Percentiles rank a stretch among this genome's conserved stretches.
phyloP scores from a whole-genome alignment of 2,888 invertebrate species.

The Agonopterix subpropinquella region DNA sequence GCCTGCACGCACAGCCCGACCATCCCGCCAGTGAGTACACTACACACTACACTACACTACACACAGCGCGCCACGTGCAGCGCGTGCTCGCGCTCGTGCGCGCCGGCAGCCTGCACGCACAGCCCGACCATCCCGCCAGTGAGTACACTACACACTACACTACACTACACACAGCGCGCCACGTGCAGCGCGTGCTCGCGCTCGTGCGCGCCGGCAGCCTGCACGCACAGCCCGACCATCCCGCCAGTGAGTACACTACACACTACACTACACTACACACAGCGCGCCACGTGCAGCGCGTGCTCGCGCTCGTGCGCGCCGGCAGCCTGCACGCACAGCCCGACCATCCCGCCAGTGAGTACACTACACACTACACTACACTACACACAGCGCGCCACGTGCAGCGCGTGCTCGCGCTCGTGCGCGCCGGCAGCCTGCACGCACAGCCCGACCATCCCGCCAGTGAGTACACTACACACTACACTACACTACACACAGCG shows the following conservation, averaged over 20 bases:
- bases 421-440: conserved; percentile 78
- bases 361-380: no score
- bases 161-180: no score
- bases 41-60: no score
- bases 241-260: conserved; percentile 17
- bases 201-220: conserved; percentile 78
- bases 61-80: conserved; percentile 80
- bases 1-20: conserved; percentile 71
- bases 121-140: conserved; percentile 20
- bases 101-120: conserved; percentile 78
- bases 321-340: conserved; percentile 74
- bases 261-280: no score
- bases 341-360: conserved; percentile 16
- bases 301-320: conserved; percentile 76
- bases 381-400: conserved; percentile 81
- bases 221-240: conserved; percentile 58
- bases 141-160: no score
- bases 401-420: conserved; percentile 71
- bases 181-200: conserved; percentile 57
- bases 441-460: conserved; percentile 33
- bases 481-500: no score
- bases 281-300: conserved; percentile 77
- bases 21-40: conserved; percentile 17
- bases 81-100: conserved; percentile 67
- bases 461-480: conserved; percentile 16